Evolutionary conservation across 2,797 vertebrate species (phyloP).

Genomic region (Tolypeutes matacus): DNA sequence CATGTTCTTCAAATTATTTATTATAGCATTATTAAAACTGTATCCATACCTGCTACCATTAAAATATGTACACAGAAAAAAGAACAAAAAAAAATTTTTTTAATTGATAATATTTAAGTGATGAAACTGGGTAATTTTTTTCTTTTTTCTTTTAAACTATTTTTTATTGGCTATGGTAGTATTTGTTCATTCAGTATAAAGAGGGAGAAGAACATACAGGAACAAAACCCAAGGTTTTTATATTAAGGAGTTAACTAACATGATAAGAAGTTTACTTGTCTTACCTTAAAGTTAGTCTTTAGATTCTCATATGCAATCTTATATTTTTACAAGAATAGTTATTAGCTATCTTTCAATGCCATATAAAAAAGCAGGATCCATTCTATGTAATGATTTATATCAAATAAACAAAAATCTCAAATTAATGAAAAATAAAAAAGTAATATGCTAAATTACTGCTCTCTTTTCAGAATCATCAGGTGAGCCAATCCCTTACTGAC

Average conservation of each 20-base stretch:
- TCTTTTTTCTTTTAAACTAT: slow-evolving; percentile 30
- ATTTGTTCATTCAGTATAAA: slow-evolving; percentile 7
- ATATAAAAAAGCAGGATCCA: slow-evolving; percentile 47
- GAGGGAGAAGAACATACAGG: slow-evolving; percentile 12
- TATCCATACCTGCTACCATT: neutral
- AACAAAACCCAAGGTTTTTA: slow-evolving; percentile 28
- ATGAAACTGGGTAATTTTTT: neutral
- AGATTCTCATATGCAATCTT: slow-evolving; percentile 42
- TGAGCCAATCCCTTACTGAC: neutral
- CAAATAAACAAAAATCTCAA: slow-evolving; percentile 19
- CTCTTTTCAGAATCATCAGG: slow-evolving; percentile 48
- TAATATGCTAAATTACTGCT: slow-evolving; percentile 1
- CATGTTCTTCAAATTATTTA: slow-evolving; percentile 23
- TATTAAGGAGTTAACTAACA: slow-evolving; percentile 28
- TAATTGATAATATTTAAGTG: neutral
- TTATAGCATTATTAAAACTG: neutral
- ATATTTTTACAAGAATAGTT: slow-evolving; percentile 48
- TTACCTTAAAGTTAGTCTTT: slow-evolving; percentile 41
- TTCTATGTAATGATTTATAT: neutral
- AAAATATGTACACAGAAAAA: neutral
- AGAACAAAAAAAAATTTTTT: slow-evolving; percentile 36
- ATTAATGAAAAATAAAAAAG: slow-evolving; percentile 62
- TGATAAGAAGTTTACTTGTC: slow-evolving; percentile 13
- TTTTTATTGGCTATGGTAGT: neutral
- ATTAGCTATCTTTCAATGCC: slow-evolving; percentile 32